Base-by-base conservation (phyloP, 2,113 vertebrate species). In the Suncus etruscus region DNA sequence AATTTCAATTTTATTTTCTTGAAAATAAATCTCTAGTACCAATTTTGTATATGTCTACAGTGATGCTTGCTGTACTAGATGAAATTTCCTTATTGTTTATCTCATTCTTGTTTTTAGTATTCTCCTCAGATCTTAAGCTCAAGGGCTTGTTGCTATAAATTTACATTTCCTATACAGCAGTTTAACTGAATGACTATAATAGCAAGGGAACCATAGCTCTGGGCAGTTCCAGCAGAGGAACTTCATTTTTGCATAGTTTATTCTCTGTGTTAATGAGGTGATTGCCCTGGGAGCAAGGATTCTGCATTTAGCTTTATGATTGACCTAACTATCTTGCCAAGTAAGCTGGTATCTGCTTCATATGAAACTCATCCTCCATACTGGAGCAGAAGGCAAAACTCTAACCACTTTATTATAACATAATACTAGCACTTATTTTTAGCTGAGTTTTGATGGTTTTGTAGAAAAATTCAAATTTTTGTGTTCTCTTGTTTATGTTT, bases 221-320 rank as follows among this genome's bases (percentile, higher is more conserved):
- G 68, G 61, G 93, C 93, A 91, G 48, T 89, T 83, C 31, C 63
- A 86, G 72, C 82, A 83, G 73, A 83, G 85, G 32, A 87, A 87
- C 45, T 89, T 93, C 91, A 87, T 89, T 95, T 95, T 69, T 83
- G 82, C 27, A 68, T 86, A 87, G 82, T 86, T 91, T 80, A 83
- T 79, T 89, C 58, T 75, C 85, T 45, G 50, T 86, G 81, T 86
- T 74, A 84, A 86, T 70, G 91, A 91, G 72, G 66, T 74, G 50
- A 24, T 65, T 93, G 50, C 76, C 72, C 66, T 79, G 66, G 81
- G 82, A 91, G 85, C 65, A 88, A 86, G 15, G 24, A 51, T 92
- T 92, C 70, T 83, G 45, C 18, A 58, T 89, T 95, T 88, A 83
- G 66, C 20, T 83, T 74, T 86, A 29, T 87, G 88, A 86, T 16